A percentile compares a stretch with the other conserved stretches of the same genome.
Conservation (phyloP, 1,140 invertebrate genomes). For the Notospermus geniculatus region DNA sequence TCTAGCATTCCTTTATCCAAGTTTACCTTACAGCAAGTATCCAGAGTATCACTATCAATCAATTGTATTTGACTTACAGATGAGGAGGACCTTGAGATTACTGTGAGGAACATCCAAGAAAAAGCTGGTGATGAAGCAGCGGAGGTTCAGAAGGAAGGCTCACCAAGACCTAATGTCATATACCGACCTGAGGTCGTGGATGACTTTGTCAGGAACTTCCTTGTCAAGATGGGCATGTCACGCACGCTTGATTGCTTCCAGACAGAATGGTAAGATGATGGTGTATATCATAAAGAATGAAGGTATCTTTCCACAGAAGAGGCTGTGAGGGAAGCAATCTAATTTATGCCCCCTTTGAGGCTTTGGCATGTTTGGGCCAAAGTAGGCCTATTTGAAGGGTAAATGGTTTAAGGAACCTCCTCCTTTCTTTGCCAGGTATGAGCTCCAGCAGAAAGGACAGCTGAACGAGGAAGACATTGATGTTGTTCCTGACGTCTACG, state of each 20-base stretch:
- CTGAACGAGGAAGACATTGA: slow-evolving; percentile 48
- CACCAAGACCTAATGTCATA: slow-evolving; percentile 33
- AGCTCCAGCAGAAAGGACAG: slow-evolving; percentile 49
- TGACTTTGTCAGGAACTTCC: slow-evolving; percentile 57
- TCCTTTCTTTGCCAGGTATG: slow-evolving; percentile 41
- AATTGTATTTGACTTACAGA: not conserved
- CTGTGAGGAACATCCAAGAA: slow-evolving; percentile 42
- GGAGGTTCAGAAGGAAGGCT: slow-evolving; percentile 28
- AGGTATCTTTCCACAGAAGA: too few relatives aligned
- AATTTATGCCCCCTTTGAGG: too few relatives aligned
- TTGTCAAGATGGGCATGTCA: slow-evolving; percentile 52
- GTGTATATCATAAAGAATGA: slow-evolving; percentile 10
- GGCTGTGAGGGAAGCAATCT: too few relatives aligned
- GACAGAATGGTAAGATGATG: slow-evolving; percentile 51
- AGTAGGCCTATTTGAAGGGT: not conserved
- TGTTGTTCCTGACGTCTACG: slow-evolving; percentile 53
- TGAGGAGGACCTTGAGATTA: slow-evolving; percentile 43
- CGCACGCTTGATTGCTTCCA: slow-evolving; percentile 54
- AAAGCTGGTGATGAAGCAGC: slow-evolving; percentile 36
- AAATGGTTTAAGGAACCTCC: not conserved
- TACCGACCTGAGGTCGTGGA: slow-evolving; percentile 53
- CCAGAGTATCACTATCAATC: not conserved
- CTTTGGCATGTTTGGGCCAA: too few relatives aligned
- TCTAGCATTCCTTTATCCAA: too few relatives aligned
- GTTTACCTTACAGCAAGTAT: too few relatives aligned